Evolutionary conservation across 2,113 vertebrate genomes (phyloP).

Genomic region (Charina bottae): DNA sequence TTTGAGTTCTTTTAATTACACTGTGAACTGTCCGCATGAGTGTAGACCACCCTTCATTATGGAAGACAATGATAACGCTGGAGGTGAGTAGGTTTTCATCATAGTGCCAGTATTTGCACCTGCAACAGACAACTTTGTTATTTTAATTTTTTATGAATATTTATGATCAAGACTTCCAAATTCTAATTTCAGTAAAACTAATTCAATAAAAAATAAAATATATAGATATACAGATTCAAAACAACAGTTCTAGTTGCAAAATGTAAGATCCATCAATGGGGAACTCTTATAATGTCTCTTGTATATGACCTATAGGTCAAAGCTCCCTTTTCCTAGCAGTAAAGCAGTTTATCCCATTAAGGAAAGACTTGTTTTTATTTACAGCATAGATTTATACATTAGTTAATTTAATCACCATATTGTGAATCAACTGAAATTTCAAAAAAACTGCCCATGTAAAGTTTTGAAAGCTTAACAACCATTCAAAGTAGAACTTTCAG

Average conservation of each 20-base stretch:
- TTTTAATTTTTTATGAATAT: neutral
- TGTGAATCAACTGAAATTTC: neutral
- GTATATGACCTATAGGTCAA: neutral
- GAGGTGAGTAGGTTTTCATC: slow-evolving; percentile 82
- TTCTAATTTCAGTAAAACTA: neutral
- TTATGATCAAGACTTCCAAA: neutral
- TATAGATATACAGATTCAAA: neutral
- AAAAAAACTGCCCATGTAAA: neutral
- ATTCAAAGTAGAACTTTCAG: no score
- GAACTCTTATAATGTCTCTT: neutral
- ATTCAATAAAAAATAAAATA: neutral
- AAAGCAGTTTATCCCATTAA: neutral
- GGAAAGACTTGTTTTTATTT: neutral
- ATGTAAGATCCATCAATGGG: neutral
- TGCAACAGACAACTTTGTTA: slow-evolving; percentile 59
- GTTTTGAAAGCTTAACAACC: no score
- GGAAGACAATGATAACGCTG: slow-evolving; percentile 83
- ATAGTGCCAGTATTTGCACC: slow-evolving; percentile 86
- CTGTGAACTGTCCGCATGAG: slow-evolving; percentile 87
- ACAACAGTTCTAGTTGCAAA: neutral
- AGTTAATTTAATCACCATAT: neutral
- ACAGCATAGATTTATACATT: neutral
- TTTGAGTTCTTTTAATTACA: slow-evolving; percentile 84
- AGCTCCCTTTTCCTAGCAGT: neutral
- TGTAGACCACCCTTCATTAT: slow-evolving; percentile 86